Evolutionary conservation across 2,888 invertebrate species (phyloP).

Genomic region (Steinernema scapterisci): DNA sequence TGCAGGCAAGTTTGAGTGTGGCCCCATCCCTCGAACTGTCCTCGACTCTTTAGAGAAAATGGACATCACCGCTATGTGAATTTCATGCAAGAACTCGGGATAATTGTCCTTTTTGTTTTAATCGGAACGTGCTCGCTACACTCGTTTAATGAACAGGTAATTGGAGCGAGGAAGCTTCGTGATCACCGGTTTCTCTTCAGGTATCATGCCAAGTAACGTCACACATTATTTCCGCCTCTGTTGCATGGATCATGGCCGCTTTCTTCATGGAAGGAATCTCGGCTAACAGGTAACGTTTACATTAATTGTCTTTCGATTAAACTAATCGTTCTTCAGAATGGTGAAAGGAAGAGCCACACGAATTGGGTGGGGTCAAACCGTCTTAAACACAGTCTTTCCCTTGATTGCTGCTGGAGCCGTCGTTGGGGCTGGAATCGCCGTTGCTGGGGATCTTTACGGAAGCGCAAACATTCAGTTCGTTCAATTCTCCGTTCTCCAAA

Average conservation of each 20-base stretch:
- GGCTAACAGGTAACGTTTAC: neutral
- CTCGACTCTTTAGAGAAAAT: neutral
- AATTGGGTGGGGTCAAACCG: constrained; percentile 1
- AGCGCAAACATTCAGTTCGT: constrained; percentile 10
- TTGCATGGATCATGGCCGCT: constrained; percentile 8
- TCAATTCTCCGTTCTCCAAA: too few relatives aligned
- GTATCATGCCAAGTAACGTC: constrained; percentile 7
- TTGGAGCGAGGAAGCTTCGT: too few relatives aligned
- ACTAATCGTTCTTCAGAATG: neutral
- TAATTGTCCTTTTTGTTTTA: neutral
- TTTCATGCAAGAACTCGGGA: constrained; percentile 15
- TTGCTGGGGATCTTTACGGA: neutral
- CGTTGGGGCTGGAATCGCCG: constrained; percentile 9
- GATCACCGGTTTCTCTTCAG: neutral
- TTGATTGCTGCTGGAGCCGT: constrained; percentile 2
- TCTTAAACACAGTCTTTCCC: neutral
- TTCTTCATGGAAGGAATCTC: constrained; percentile 23
- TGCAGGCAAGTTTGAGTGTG: neutral
- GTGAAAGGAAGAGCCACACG: neutral
- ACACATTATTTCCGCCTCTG: neutral
- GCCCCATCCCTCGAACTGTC: neutral
- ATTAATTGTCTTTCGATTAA: neutral
- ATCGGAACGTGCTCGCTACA: constrained; percentile 18
- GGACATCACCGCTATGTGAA: constrained; percentile 22
- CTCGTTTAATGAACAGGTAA: neutral